Evolutionary conservation across 1,140 invertebrate genomes (phyloP), one percentile per base, ranked within the genome.

Genomic region (Drosophila elegans): DNA sequence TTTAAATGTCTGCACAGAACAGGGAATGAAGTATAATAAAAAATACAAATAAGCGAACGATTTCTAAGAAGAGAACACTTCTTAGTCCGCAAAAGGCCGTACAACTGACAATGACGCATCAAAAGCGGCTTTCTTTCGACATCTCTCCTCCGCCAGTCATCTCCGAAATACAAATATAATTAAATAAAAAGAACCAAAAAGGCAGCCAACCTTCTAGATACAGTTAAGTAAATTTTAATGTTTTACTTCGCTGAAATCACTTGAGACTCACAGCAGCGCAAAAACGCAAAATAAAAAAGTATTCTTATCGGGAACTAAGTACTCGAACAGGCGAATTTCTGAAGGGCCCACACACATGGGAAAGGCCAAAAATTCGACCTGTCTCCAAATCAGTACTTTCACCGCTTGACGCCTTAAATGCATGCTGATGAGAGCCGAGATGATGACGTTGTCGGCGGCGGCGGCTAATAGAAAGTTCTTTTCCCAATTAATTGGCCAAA

Each of bases 171-270:
- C 44, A 71, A 71, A 56, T 67, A 64, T 62, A 74, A 64, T 81
- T 69, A 63, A 81, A 74, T 69, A 41, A 62, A 74, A 81, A 68
- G 32, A 52, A 46, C 67, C 54, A 74, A 34, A 66, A 10, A 44
- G 27, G 16, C 60, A 6, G 62, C 53, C 61, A 83, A 55, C 72
- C 76, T 83, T 84, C 77, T 88, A 89, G 77, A 78, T 84, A 89
- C 84, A 84, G 84, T 89, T 89, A 89, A 89, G 84, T 89, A 89
- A 80, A 90, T 68, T 89, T 78, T 72, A 46, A 60, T 89, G 84
- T 89, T 84, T 83, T 51, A 36, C 41, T 86, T 75, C 71, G 44
- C 38, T 73, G 79, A 73, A 78, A 68, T 60, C 75, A 81, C 82
- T 75, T 78, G 74, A 78, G 46, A 52, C 25, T 56, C 45, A 32